Base-by-base conservation (phyloP, 2,113 vertebrate species). In the Ophiodon elongatus region DNA sequence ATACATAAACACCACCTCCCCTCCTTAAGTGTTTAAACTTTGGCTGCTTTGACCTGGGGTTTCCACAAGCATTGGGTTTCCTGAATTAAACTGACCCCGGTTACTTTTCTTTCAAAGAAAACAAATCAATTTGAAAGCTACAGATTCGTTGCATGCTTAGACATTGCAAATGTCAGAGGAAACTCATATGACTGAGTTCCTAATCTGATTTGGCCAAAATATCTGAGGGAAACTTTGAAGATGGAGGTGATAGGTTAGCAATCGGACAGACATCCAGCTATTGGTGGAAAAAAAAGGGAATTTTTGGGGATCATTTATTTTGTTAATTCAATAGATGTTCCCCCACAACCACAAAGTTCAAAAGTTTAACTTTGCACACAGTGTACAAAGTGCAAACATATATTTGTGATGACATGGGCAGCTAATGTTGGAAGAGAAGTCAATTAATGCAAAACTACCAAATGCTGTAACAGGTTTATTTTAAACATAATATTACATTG, bases 31-130 rank as follows among this genome's bases (percentile, higher is more conserved):
- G 84, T 86, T 87, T 81, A 85, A 27, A 63, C 79, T 62, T 29
- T 37, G 14, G 23, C 50, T 54, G n/a, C 71, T 73, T 31, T 57
- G 72, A 84, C 82, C n/a, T 65, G 1, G 4, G 35, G 39, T 83
- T 85, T 87, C 45, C 56, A 79, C 64, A 39, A 74, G 72, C 47
- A 29, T 41, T 1, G 10, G 14, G 23, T 80, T 83, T 73, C 88
- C 86, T 72, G 50, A 85, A 88, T 88, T 87, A 83, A 79, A 84
- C 25, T 13, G 14, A 90, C 75, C 68, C 59, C 2, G 15, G 73
- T 78, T 77, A 52, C 70, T 73, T 87, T 74, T 54, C 73, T 33
- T 86, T 80, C 74, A 89, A 77, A 60, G 17, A 88, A 83, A 81
- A 80, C 66, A 86, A 57, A 89, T 76, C 74, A 47, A 67, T 67